Evolutionary conservation across 2,113 vertebrate genomes (phyloP), one percentile per base, ranked within the genome.

Genomic region (Chaenogobius annularis): DNA sequence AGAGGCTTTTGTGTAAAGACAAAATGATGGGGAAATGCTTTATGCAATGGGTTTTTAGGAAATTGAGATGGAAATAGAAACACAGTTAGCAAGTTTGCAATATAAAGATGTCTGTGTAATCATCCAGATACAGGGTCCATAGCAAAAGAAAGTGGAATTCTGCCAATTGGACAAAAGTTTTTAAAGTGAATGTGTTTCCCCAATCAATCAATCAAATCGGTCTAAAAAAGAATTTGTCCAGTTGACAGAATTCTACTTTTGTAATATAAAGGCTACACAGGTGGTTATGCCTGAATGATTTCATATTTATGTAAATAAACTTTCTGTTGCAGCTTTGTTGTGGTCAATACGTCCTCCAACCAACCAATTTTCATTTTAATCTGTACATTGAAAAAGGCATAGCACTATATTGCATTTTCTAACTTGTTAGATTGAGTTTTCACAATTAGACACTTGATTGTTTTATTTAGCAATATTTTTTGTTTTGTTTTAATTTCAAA

Each of bases 1-100:
- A n/a, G 61, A 48, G 66, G n/a, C 69, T 85, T 85, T 56, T 61
- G 58, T 73, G 54, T 65, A 19, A 0, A 20, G 63, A 67, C 20
- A 14, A 17, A 9, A 20, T 66, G 46, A 73, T 47, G 7, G 46
- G 70, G 70, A 14, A 19, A 10, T 14, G 52, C 20, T 69, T 62
- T 46, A 37, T 56, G 68, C 48, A 0, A 48, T 63, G 31, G 43
- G 31, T 65, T 71, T 68, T 69, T 11, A 1, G 55, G 59, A 70
- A 58, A 75, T 59, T 40, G 9, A 66, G 48, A 65, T 22, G 23
- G 55, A 63, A 47, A 6, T 61, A 66, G 19, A 10, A 46, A 54
- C 50, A 19, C 65, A 69, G 68, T 48, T 26, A 22, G 26, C 44
- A 50, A 20, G 35, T 40, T 10, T 43, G 13, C 59, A 67, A 44